Conservation (phyloP, 2,113 vertebrate genomes). For the Gallinago jamesoni region DNA sequence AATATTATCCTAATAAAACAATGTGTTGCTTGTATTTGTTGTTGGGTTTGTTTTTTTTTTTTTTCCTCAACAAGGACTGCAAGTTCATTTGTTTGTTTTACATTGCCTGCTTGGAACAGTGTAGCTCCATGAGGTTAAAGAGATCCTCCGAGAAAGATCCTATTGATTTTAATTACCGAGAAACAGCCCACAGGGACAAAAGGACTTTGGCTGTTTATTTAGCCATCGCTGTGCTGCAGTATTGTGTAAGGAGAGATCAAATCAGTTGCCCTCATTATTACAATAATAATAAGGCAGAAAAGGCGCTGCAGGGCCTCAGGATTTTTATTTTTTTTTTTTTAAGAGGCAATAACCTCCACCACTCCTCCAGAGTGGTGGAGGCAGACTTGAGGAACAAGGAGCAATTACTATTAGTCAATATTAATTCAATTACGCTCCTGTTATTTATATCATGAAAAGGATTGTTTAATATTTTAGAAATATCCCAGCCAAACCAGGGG, state of each 20-base stretch:
- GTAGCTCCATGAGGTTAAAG: conserved; percentile 79
- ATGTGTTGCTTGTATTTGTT: background rate
- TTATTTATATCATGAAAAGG: conserved; percentile 73
- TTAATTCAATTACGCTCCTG: conserved; percentile 79
- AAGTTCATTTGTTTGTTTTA: conserved; percentile 72
- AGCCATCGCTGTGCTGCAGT: conserved; percentile 80
- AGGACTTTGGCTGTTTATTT: conserved; percentile 94
- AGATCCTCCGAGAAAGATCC: conserved; percentile 88
- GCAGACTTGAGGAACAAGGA: conserved; percentile 69
- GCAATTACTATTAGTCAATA: conserved; percentile 81
- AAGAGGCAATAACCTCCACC: conserved; percentile 72
- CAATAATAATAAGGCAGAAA: conserved; percentile 90
- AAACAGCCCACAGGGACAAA: conserved; percentile 92
- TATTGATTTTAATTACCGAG: conserved; percentile 99
- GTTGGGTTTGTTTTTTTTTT: background rate
- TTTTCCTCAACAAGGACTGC: background rate
- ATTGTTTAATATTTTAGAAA: conserved; percentile 64
- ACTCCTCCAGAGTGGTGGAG: background rate
- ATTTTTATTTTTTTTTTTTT: conserved; percentile 53
- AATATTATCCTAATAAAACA: conserved; percentile 50
- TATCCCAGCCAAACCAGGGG: background rate
- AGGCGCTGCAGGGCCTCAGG: conserved; percentile 78
- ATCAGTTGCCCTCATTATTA: conserved; percentile 92
- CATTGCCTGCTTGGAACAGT: conserved; percentile 60
- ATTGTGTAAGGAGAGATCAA: conserved; percentile 93